Evolutionary conservation across 1,140 invertebrate species (phyloP), one percentile per base, ranked within the genome.

Genomic region (Popillia japonica): DNA sequence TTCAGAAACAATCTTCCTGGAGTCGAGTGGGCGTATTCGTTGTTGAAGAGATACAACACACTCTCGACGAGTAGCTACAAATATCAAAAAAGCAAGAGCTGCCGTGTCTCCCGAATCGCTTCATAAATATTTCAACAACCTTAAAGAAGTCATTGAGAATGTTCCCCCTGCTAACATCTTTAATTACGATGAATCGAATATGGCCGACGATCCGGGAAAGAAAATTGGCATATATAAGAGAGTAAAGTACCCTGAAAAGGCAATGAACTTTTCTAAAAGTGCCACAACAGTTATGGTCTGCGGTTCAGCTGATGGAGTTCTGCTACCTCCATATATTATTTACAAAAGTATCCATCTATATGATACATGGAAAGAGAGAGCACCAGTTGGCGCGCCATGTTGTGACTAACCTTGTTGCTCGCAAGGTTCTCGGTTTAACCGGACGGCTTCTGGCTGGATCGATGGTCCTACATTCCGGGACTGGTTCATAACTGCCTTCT

Each of bases 141-240:
- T 74, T 40, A 55, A 55, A 20, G 11, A 55, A 55, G 17, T 20
- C 22, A 17, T 76, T 48, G 48, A 76, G 48, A 22, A 22, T 48
- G 41, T 48, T 8, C 8, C 14, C 27, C 79, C 82, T 23, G n/a
- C 76, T n/a, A 83, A 86, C 77, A 84, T 87, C 22, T 78, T 84
- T n/a, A 88, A 88, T 79, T 88, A 83, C 80, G 86, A 88, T 81
- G 85, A 87, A 80, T 88, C 86, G 0, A 87, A 87, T 78, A 68
- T 87, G 11, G 76, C 72, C 0, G 86, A 88, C 79, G 83, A 88
- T 79, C 83, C 83, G 9, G 85, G 86, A 44, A 80, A 81, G 9
- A 79, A 34, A 34, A 34, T 34, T 34, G 27, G 27, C 27, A 34
- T 34, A 34, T 34, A 34, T 4, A 34, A 4, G 27, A 4, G 27